Evolutionary conservation across 2,113 vertebrate genomes (phyloP).

Genomic region (Tylochromis polylepis): DNA sequence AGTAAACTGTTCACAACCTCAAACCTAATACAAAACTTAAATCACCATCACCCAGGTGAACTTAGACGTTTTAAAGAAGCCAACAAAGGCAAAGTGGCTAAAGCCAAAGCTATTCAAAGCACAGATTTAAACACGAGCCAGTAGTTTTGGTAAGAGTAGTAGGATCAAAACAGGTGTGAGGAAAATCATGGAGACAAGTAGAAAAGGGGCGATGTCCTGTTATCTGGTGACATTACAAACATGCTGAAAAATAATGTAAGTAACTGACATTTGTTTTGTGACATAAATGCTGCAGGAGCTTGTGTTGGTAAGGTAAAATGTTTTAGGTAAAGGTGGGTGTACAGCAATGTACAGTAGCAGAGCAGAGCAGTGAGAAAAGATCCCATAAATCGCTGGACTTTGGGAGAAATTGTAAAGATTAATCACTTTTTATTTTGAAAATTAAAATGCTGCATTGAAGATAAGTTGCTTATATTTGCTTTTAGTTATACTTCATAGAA

Average conservation of each 20-base stretch:
- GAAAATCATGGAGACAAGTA: neutral
- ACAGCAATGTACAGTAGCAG: neutral
- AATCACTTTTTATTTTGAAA: neutral
- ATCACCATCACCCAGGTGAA: neutral
- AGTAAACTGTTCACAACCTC: neutral
- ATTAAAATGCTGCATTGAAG: neutral
- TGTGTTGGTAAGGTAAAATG: neutral
- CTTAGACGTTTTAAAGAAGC: neutral
- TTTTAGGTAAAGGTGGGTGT: neutral
- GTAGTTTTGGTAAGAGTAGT: neutral
- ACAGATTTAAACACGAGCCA: neutral
- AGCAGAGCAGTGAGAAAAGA: neutral
- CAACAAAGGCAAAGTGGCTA: neutral
- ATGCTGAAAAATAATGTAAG: neutral
- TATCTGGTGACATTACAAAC: neutral
- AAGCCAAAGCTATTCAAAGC: neutral
- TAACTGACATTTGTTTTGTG: neutral
- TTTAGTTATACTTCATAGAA: neutral
- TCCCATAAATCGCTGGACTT: neutral
- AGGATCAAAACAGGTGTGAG: neutral
- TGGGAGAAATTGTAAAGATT: neutral
- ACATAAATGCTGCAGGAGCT: neutral
- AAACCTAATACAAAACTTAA: neutral
- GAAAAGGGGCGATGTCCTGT: neutral
- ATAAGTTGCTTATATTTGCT: neutral